These are phyloP conservation scores for Planiliza haematocheilus DNA, from an alignment of 2,113 vertebrate genomes.

Conservation along the genomic window DNA sequence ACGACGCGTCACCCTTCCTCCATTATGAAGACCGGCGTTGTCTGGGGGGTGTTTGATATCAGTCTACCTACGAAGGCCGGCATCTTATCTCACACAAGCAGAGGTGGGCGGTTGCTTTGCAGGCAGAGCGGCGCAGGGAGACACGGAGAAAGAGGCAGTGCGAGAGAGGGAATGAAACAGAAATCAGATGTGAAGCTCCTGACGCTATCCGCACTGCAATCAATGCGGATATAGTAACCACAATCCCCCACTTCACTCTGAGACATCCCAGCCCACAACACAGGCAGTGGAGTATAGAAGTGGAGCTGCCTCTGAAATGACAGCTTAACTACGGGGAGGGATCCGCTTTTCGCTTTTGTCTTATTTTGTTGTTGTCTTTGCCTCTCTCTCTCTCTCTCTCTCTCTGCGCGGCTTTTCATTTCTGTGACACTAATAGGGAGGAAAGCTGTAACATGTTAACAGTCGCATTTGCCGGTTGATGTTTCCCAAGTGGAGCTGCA, in stretches of 20 bases:
- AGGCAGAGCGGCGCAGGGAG: conserved; percentile 20
- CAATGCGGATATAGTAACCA: conserved; percentile 52
- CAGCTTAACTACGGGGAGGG: conserved; percentile 44
- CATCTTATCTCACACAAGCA: conserved; percentile 64
- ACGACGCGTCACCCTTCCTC: conserved; percentile 33
- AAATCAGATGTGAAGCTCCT: conserved; percentile 41
- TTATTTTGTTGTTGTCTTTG: background rate
- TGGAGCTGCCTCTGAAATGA: conserved; percentile 45
- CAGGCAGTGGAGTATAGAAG: conserved; percentile 18
- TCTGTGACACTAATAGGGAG: background rate
- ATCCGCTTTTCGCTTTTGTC: conserved; percentile 28
- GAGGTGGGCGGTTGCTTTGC: conserved; percentile 40
- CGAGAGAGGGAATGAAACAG: conserved; percentile 43
- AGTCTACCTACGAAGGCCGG: conserved; percentile 36
- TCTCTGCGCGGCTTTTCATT: conserved; percentile 14
- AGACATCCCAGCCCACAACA: conserved; percentile 42
- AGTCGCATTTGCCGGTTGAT: conserved; percentile 8
- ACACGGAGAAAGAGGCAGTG: background rate
- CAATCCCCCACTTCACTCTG: conserved; percentile 34
- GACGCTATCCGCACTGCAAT: conserved; percentile 56
- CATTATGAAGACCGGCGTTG: conserved; percentile 15
- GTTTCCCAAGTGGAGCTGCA: background rate
- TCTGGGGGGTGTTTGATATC: conserved; percentile 51
- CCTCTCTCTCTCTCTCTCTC: conserved; percentile 7
- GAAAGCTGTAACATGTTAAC: conserved; percentile 1